Evolutionary conservation across 2,888 invertebrate species (phyloP).

Genomic region (Cylloceria caligata): DNA sequence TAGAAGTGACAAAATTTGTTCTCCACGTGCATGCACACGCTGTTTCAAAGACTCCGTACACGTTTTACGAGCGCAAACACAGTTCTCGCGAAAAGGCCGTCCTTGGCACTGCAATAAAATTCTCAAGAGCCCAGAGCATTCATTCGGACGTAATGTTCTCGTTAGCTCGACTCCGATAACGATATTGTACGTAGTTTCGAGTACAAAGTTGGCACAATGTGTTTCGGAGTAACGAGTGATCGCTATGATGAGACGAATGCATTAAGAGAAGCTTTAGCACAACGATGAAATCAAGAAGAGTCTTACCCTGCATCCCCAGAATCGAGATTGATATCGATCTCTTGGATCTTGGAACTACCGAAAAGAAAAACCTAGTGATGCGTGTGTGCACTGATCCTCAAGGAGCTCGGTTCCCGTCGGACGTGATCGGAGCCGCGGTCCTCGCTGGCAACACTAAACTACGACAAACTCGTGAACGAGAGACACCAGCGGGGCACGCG

Average conservation of each 20-base stretch:
- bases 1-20: slow-evolving; percentile 10
- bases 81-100: not conserved
- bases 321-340: slow-evolving; percentile 15
- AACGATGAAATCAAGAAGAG: not conserved
- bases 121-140: slow-evolving; percentile 3
- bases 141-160: not conserved
- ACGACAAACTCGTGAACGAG: slow-evolving; percentile 45
- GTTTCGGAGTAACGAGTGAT: not conserved
- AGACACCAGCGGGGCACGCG: slow-evolving; percentile 21
- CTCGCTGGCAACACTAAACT: slow-evolving; percentile 45
- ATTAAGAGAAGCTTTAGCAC: not conserved
- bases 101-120: not conserved
- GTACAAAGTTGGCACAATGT: not conserved
- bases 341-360: slow-evolving; percentile 55
- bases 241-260: not conserved
- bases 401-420: slow-evolving; percentile 63
- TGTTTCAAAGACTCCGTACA: not conserved
- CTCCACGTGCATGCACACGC: slow-evolving; percentile 23
- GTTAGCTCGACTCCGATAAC: slow-evolving; percentile 16
- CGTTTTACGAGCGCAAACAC: not conserved
- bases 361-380: not conserved
- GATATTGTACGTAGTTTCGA: slow-evolving; percentile 14
- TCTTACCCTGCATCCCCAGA: slow-evolving; percentile 10
- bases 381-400: slow-evolving; percentile 36
- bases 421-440: slow-evolving; percentile 64